phyloP scores from a whole-genome alignment of 2,797 vertebrate species.

The Ptychobarbus kaznakovi region DNA sequence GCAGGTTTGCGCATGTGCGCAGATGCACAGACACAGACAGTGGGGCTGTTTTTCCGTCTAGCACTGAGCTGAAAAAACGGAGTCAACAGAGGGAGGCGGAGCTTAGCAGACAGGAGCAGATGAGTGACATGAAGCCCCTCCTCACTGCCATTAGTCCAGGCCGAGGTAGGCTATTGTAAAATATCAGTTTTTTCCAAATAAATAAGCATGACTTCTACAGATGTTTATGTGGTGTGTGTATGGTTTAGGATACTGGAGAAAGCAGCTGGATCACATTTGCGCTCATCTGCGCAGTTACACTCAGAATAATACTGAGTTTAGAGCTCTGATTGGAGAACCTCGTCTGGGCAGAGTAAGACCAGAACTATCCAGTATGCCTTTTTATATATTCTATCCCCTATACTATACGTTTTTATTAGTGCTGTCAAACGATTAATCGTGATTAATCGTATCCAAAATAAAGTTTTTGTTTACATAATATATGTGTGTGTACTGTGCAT shows the following conservation, averaged over 20 bases:
- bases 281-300: conserved; percentile 91
- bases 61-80: conserved; percentile 79
- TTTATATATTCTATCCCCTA: no score
- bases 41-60: conserved; percentile 89
- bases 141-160: conserved; percentile 91
- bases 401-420: neutral
- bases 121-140: conserved; percentile 77
- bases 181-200: neutral
- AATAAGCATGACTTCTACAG: neutral
- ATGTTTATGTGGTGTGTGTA: conserved; percentile 9
- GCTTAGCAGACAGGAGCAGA: conserved; percentile 75
- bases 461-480: neutral
- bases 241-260: conserved; percentile 90
- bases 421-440: no score
- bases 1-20: conserved; percentile 57
- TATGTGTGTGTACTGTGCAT: no score
- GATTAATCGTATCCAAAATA: neutral
- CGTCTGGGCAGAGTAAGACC: conserved; percentile 88
- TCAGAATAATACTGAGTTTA: conserved; percentile 90
- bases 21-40: conserved; percentile 85
- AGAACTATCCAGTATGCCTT: neutral
- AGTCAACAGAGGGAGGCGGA: conserved; percentile 74
- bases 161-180: conserved; percentile 75
- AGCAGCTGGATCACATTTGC: conserved; percentile 91
- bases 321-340: conserved; percentile 89